phyloP scores from a whole-genome alignment of 2,888 invertebrate species.

The Epirrhoe alternata region DNA sequence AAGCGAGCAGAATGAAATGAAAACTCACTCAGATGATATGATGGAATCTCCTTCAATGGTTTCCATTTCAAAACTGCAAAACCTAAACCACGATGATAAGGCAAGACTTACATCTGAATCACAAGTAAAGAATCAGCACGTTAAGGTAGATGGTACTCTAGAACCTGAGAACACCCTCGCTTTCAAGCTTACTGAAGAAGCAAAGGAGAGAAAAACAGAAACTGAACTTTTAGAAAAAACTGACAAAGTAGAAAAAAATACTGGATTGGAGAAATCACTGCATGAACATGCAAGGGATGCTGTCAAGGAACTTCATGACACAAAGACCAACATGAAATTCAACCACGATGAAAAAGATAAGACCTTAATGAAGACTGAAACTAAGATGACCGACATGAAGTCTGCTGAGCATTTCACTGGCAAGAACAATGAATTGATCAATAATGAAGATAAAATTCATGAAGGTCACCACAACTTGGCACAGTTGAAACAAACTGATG shows the following conservation, averaged over 20 bases:
- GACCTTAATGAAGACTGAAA: neutral
- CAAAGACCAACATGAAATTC: constrained; percentile 5
- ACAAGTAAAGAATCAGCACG: constrained; percentile 9
- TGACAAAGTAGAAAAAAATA: constrained; percentile 15
- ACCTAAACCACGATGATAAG: constrained; percentile 32
- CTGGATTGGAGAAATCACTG: constrained; percentile 30
- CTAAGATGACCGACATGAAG: constrained; percentile 28
- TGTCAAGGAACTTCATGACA: constrained; percentile 8
- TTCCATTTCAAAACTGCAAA: constrained; percentile 44
- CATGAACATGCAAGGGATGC: constrained; percentile 24
- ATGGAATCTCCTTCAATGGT: constrained; percentile 48
- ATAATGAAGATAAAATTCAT: constrained; percentile 19
- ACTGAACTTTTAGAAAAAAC: constrained; percentile 25
- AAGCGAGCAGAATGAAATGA: constrained; percentile 28
- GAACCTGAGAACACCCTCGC: constrained; percentile 15
- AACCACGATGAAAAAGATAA: constrained; percentile 16
- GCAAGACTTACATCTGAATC: constrained; percentile 22
- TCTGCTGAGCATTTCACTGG: constrained; percentile 24
- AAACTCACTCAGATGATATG: constrained; percentile 41
- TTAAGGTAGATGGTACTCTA: constrained; percentile 12
- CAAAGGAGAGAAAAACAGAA: constrained; percentile 31
- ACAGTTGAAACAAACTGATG: constrained; percentile 26
- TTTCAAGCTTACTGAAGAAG: constrained; percentile 36
- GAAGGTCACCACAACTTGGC: constrained; percentile 18
- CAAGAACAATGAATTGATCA: constrained; percentile 13